A percentile compares a stretch with the other conserved stretches of the same genome.
phyloP scores from a whole-genome alignment of 2,113 vertebrate genomes.

The Pluvianellus socialis region DNA sequence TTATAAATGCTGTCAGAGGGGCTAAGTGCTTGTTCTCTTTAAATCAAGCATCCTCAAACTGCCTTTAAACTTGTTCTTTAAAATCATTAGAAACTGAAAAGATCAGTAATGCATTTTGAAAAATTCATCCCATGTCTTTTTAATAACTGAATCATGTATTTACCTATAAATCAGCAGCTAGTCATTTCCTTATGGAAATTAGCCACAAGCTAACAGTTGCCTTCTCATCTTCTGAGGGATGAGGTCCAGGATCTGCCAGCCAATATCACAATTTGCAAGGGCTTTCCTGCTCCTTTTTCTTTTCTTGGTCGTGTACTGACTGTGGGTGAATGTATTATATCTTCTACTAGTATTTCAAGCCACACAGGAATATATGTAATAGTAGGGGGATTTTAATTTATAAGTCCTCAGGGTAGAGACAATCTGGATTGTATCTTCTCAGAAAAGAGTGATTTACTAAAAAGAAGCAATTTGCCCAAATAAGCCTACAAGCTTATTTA shows the following conservation, averaged over 20 bases:
- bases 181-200: slow-evolving; percentile 23
- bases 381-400: neutral
- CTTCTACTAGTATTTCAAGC: slow-evolving; percentile 29
- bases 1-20: neutral
- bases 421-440: neutral
- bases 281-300: slow-evolving; percentile 6
- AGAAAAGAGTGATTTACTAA: neutral
- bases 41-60: neutral
- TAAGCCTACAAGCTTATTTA: neutral
- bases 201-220: neutral
- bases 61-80: neutral
- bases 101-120: neutral
- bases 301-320: neutral
- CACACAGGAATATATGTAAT: neutral
- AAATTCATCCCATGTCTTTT: neutral
- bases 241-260: neutral
- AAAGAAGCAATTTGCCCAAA: neutral
- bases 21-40: neutral
- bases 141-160: neutral
- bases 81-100: neutral
- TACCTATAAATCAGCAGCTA: neutral
- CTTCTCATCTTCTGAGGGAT: neutral
- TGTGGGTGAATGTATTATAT: slow-evolving; percentile 19
- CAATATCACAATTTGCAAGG: slow-evolving; percentile 4
- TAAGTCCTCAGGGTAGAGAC: neutral